Evolutionary conservation across 2,888 invertebrate species (phyloP), one percentile per base, ranked within the genome.

Genomic region (Agriopis marginaria): DNA sequence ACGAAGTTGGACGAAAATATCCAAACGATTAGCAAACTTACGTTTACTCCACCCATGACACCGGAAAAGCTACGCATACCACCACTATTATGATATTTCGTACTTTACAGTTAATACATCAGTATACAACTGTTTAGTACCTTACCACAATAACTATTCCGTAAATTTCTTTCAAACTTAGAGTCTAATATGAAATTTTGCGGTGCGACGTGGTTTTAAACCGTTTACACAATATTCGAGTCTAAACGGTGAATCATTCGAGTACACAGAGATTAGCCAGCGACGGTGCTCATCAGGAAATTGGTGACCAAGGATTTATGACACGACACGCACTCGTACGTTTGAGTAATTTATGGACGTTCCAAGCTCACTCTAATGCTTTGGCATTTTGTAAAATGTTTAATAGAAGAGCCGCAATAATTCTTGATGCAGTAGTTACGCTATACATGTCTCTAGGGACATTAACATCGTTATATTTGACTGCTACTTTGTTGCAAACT

Each of bases 261-360:
- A 59, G 73, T 75, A 73, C 69, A 75, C 68, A 75, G 69, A 77
- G 74, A 75, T 75, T 75, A 75, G 71, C 70, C 63, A 66, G 62
- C 64, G 61, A 47, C 61, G 64, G 49, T 47, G 72, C 71, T 61
- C 75, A 71, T 76, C 74, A 77, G 75, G 76, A 77, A 77, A 77
- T 77, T 75, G 75, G 76, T 68, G 74, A 71, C 72, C 76, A 72
- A 75, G 76, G 76, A 77, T 77, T 75, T 77, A 76, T 63, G 68
- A 70, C 63, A 63, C 69, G 69, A 73, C 71, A 70, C 61, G 71
- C 69, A 69, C 69, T 68, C 67, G 66, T 62, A 45, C 63, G 70
- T 72, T 76, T 76, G 73, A 73, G 73, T 72, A 75, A 76, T 74
- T 74, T 74, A 75, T 71, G 66, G 67, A 66, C 70, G 51, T 63